Conservation (phyloP, 1,140 invertebrate genomes). For the Cydia strobilella region DNA sequence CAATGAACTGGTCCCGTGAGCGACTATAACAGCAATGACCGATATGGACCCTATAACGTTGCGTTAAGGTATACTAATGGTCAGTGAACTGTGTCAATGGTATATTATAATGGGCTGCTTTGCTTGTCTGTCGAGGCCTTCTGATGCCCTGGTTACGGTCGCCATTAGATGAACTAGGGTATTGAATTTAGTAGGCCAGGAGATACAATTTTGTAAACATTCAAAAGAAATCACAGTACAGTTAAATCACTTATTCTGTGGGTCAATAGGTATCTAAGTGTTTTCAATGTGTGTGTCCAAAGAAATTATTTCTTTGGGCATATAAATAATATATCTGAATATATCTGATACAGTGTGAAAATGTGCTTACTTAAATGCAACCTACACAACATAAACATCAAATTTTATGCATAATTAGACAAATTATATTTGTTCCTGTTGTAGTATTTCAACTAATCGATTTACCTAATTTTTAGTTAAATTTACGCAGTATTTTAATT, state of each 20-base stretch:
- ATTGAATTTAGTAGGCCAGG: conserved; percentile 2
- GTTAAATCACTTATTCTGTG: background rate
- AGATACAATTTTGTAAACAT: background rate
- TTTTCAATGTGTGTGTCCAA: too few relatives aligned
- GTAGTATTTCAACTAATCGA: too few relatives aligned
- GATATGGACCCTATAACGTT: background rate
- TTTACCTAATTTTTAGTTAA: too few relatives aligned
- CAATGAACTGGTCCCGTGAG: conserved; percentile 3
- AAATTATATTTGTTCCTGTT: too few relatives aligned
- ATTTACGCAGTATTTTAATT: too few relatives aligned
- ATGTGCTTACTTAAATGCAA: too few relatives aligned
- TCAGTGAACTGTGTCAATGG: background rate
- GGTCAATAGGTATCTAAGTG: background rate
- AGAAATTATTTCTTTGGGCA: too few relatives aligned
- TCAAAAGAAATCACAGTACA: background rate
- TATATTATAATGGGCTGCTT: background rate
- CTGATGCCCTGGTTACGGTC: background rate
- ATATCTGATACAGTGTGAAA: too few relatives aligned
- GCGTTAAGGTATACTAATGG: background rate
- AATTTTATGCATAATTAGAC: too few relatives aligned
- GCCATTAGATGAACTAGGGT: conserved; percentile 27
- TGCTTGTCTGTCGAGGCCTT: background rate
- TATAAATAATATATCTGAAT: too few relatives aligned
- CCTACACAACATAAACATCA: too few relatives aligned
- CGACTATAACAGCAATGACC: background rate